A percentile compares a stretch with the other conserved stretches of the same genome.
Conservation (phyloP, 2,113 vertebrate species). For the Festucalex cinctus region DNA sequence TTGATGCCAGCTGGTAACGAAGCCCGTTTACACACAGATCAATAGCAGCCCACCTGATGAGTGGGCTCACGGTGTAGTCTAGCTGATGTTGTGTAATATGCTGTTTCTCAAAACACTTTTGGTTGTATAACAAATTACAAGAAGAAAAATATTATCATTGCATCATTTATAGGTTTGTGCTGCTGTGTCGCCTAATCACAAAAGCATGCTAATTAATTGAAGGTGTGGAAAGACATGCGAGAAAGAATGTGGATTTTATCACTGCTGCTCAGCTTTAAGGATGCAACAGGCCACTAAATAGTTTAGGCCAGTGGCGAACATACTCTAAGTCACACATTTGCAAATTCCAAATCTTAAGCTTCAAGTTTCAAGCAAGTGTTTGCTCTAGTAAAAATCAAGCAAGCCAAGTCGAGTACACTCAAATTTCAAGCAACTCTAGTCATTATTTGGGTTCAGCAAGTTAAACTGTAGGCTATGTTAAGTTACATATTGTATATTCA, state of each 20-base stretch:
- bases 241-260: too few species aligned
- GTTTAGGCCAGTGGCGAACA: constrained; percentile 16
- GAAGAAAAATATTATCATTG: not conserved
- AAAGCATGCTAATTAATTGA: not conserved
- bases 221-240: too few species aligned
- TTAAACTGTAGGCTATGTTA: too few species aligned
- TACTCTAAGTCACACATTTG: too few species aligned
- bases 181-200: constrained; percentile 31
- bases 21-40: constrained; percentile 43
- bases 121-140: constrained; percentile 44
- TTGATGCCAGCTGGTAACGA: constrained; percentile 33
- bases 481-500: too few species aligned
- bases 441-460: too few species aligned
- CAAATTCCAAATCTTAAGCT: too few species aligned
- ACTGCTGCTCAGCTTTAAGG: constrained; percentile 12
- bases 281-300: constrained; percentile 23
- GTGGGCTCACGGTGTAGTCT: constrained; percentile 42
- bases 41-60: constrained; percentile 49
- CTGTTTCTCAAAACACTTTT: constrained; percentile 36
- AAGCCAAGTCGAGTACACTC: too few species aligned
- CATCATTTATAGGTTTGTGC: too few species aligned
- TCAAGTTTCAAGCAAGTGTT: too few species aligned
- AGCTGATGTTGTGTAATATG: constrained; percentile 47
- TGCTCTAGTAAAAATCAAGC: too few species aligned
- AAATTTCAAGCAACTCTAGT: too few species aligned